Conservation (phyloP, 2,113 vertebrate genomes). For the Sylvicapra grimmia region DNA sequence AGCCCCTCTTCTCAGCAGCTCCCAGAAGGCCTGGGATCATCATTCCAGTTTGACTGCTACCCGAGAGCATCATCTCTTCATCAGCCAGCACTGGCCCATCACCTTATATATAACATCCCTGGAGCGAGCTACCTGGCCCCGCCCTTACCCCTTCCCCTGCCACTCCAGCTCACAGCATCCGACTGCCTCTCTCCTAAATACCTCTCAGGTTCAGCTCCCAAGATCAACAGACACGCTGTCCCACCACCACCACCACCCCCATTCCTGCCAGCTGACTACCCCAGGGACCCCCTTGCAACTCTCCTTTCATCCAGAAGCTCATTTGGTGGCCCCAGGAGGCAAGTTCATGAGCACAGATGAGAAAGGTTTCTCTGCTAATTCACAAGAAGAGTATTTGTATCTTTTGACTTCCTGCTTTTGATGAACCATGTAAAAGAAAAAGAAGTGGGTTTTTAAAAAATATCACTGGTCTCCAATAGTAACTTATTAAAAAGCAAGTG, state of each 20-base stretch:
- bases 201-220: not conserved
- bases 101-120: not conserved
- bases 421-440: slow-evolving; percentile 52
- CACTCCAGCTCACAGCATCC: not conserved
- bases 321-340: not conserved
- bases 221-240: not conserved
- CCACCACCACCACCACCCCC: too few relatives aligned
- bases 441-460: not conserved
- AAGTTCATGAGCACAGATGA: not conserved
- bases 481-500: not conserved
- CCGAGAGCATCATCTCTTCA: not conserved
- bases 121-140: not conserved
- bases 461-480: not conserved
- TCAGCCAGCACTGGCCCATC: not conserved
- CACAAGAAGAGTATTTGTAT: slow-evolving; percentile 71
- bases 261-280: too few relatives aligned
- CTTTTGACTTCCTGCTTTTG: slow-evolving; percentile 79
- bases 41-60: not conserved
- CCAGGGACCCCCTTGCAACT: not conserved
- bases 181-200: not conserved
- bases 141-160: not conserved
- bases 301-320: not conserved
- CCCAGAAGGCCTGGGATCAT: not conserved
- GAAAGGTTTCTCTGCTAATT: slow-evolving; percentile 44
- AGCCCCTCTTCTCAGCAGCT: not conserved